Percentiles rank a stretch among this genome's conserved stretches.
Evolutionary conservation across 2,888 invertebrate species (phyloP).

Genomic region (Syrphus vitripennis): DNA sequence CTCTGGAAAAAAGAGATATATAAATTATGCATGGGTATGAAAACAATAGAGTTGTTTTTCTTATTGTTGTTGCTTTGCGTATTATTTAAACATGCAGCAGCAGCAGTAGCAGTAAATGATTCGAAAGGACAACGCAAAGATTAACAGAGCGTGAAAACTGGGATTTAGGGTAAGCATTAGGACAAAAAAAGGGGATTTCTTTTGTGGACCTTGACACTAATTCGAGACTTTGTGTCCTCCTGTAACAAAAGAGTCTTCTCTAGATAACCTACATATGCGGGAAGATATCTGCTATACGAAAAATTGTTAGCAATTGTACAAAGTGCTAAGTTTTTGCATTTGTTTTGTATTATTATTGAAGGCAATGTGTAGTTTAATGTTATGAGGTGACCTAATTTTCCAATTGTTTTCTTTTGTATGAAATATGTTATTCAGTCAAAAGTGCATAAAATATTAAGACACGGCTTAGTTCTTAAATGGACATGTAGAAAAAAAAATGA

Average conservation of each 20-base stretch:
- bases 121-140: conserved; percentile 35
- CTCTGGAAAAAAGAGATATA: neutral
- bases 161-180: conserved; percentile 5
- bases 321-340: neutral
- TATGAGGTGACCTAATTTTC: conserved; percentile 1
- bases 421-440: neutral
- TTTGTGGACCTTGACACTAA: conserved; percentile 28
- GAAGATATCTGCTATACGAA: neutral
- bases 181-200: neutral
- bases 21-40: neutral
- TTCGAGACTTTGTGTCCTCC: neutral
- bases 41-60: neutral
- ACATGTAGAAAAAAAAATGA: no score
- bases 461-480: neutral
- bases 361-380: conserved; percentile 2
- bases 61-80: conserved; percentile 3
- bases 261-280: neutral
- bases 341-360: neutral
- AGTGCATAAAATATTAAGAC: neutral
- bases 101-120: conserved; percentile 13
- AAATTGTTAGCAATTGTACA: neutral
- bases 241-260: neutral
- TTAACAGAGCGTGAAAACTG: conserved; percentile 59
- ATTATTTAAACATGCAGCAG: neutral
- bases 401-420: neutral